A percentile compares a stretch with the other conserved stretches of the same genome.
phyloP scores from a whole-genome alignment of 2,888 invertebrate genomes.

The Aphodius sticticus region DNA sequence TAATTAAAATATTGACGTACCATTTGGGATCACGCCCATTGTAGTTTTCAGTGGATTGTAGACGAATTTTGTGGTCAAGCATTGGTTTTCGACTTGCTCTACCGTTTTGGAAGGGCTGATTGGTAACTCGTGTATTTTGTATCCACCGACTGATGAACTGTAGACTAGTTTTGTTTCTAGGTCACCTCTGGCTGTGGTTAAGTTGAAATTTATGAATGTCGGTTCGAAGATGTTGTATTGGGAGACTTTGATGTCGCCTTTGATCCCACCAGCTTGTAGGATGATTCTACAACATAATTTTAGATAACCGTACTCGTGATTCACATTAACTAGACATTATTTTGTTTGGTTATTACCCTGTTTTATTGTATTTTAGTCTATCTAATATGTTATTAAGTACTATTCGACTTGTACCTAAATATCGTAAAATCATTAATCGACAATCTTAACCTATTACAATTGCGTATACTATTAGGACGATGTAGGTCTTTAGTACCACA shows the following conservation, averaged over 20 bases:
- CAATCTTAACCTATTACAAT: no score
- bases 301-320: conserved; percentile 1
- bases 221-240: conserved; percentile 87
- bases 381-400: no score
- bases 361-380: no score
- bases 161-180: conserved; percentile 77
- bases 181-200: conserved; percentile 71
- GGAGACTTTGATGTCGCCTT: conserved; percentile 77
- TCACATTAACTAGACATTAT: no score
- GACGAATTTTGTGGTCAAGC: conserved; percentile 75
- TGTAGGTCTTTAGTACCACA: no score
- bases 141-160: conserved; percentile 75
- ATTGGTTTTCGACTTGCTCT: conserved; percentile 62
- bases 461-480: no score
- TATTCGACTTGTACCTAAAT: no score
- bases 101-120: conserved; percentile 65
- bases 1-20: conserved; percentile 51
- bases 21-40: conserved; percentile 71
- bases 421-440: no score
- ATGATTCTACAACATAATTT: conserved; percentile 64
- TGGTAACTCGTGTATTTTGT: conserved; percentile 77
- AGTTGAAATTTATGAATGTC: conserved; percentile 78
- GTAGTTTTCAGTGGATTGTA: conserved; percentile 78
- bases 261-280: conserved; percentile 80
- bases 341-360: no score